Base-by-base conservation (phyloP, 1,140 invertebrate species). In the Archegozetes longisetosus region DNA sequence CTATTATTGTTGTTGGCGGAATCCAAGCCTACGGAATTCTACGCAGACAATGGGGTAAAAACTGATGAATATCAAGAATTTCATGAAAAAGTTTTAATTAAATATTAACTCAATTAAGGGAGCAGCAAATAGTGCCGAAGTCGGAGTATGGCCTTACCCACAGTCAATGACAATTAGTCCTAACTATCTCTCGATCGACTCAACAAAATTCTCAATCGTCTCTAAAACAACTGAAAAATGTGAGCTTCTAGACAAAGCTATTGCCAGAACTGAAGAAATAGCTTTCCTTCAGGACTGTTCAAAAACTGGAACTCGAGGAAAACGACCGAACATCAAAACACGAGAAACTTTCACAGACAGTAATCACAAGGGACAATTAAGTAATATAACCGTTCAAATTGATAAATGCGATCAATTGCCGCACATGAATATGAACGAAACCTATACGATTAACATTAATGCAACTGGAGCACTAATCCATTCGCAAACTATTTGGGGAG, bases 401-500 rank as follows among this genome's bases (percentile, higher is more conserved):
- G 53, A 23, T 22, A 49, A 48, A 4, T 85, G 82, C 67, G 70
- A 73, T 48, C 70, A 75, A 1, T 75, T 75, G 57, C 84, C 84
- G 0, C 67, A 77, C 61, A 68, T 79, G 20, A 62, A 75, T 9
- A 85, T 85, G 79, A 76, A 82, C 68, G 84, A 88, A 72, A 61
- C 27, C 14, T 61, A 61, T 28, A 51, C 53, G 20, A 12, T 61
- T 6, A 22, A 48, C 20, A 28, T 55, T 28, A 26, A 55, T 46
- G 56, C 55, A 53, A 17, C 6, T 40, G 32, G 25, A 28, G 48
- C 14, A 20, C 2, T 14, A 22, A 28, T 59, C 20, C 0, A 24
- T 1, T 22, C 58, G 1, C 13, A 29, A 14, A 52, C 26, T n/a
- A 49, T 87, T 61, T 90, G 86, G 86, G 86, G 86, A 13, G 76